These are phyloP conservation scores for Drosophila eugracilis DNA, from an alignment of 1,140 invertebrate genomes.

Conservation along the genomic window DNA sequence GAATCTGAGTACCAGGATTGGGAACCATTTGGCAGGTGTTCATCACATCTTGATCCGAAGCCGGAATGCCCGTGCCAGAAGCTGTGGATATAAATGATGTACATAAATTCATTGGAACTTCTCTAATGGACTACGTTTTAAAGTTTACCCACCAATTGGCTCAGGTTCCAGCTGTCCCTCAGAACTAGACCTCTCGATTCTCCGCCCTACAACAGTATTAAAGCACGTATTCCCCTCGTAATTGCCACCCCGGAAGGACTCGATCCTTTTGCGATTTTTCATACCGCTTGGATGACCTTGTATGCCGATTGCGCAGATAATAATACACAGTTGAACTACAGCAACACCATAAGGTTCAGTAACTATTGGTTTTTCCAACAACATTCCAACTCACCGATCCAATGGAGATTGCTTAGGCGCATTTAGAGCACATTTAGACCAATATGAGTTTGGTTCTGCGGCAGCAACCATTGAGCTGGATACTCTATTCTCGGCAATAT, in stretches of 20 bases:
- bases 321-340: constrained; percentile 35
- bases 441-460: constrained; percentile 10
- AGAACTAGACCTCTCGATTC: background rate
- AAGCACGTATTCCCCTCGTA: background rate
- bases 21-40: background rate
- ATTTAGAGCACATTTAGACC: constrained; percentile 70
- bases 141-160: constrained; percentile 4
- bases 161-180: background rate
- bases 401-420: constrained; percentile 53
- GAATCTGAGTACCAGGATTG: background rate
- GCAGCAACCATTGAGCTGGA: constrained; percentile 23
- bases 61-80: background rate
- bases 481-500: background rate
- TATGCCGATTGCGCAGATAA: constrained; percentile 20
- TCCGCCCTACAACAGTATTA: background rate
- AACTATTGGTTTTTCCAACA: too few relatives aligned
- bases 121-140: too few relatives aligned
- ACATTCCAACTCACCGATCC: constrained; percentile 46
- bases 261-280: background rate
- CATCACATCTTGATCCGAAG: background rate
- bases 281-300: constrained; percentile 20
- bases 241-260: background rate
- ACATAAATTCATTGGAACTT: too few relatives aligned
- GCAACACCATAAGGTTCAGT: background rate
- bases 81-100: background rate